Evolutionary conservation across 2,113 vertebrate species (phyloP).

Genomic region (Caretta caretta): DNA sequence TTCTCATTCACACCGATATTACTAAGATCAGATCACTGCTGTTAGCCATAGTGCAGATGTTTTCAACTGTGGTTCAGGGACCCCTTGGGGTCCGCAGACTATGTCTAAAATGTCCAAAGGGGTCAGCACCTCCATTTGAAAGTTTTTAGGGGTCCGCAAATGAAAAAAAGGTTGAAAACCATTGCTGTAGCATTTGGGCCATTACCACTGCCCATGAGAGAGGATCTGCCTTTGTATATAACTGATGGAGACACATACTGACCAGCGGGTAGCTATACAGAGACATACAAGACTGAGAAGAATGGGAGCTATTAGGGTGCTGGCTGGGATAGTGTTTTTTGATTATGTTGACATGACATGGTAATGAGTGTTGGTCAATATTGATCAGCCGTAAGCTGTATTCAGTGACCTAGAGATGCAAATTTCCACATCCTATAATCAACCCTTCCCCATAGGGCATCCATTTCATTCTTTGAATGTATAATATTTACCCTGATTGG

Average conservation of each 20-base stretch:
- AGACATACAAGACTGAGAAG: neutral
- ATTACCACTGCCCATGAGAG: rapidly evolving
- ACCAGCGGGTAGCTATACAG: rapidly evolving
- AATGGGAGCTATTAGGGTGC: neutral
- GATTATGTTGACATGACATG: neutral
- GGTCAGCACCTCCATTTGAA: neutral
- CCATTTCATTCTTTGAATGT: neutral
- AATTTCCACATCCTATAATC: neutral
- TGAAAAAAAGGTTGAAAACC: neutral
- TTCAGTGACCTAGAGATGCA: neutral
- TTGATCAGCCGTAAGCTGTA: neutral
- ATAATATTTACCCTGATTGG: neutral
- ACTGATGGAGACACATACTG: neutral
- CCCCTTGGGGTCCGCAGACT: too few species aligned
- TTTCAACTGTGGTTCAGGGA: neutral
- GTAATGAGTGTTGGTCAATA: neutral
- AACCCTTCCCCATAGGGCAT: neutral
- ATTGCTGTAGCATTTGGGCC: neutral
- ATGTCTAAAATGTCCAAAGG: neutral
- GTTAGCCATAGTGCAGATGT: neutral
- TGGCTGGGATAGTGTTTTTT: neutral
- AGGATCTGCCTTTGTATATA: neutral
- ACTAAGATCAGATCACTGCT: neutral
- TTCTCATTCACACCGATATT: neutral
- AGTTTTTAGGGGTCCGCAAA: neutral